phyloP scores from a whole-genome alignment of 2,113 vertebrate species.

The Cnemophilus loriae region DNA sequence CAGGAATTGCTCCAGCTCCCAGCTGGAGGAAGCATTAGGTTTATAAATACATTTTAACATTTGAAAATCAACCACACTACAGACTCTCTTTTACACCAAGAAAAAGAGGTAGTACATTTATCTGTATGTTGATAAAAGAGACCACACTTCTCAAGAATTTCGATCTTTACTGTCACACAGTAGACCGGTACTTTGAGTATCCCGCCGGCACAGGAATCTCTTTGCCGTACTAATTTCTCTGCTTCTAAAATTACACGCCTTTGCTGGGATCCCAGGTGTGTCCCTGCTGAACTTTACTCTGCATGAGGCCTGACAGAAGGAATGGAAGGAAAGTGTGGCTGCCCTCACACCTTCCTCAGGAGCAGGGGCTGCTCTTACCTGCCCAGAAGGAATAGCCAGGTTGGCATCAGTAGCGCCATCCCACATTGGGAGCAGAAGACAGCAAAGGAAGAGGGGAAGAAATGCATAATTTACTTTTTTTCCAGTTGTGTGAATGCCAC shows the following conservation, averaged over 20 bases:
- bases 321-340: not conserved
- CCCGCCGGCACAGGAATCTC: not conserved
- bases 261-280: not conserved
- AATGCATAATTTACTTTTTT: not conserved
- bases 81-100: not conserved
- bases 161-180: not conserved
- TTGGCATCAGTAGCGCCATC: not conserved
- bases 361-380: accelerated
- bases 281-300: not conserved
- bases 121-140: not conserved
- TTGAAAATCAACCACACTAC: not conserved
- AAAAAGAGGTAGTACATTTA: not conserved
- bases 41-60: not conserved
- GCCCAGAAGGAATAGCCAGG: not conserved
- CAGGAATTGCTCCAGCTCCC: slow-evolving; percentile 28
- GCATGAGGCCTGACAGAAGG: not conserved
- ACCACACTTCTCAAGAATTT: not conserved
- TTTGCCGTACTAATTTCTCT: not conserved
- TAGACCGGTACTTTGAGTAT: not conserved
- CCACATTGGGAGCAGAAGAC: not conserved
- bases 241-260: not conserved
- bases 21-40: slow-evolving; percentile 15
- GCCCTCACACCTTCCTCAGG: not conserved
- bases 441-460: not conserved
- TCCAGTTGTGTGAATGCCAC: not conserved